Evolutionary conservation across 2,888 invertebrate species (phyloP), one percentile per base, ranked within the genome.

Genomic region (Syrphus vitripennis): DNA sequence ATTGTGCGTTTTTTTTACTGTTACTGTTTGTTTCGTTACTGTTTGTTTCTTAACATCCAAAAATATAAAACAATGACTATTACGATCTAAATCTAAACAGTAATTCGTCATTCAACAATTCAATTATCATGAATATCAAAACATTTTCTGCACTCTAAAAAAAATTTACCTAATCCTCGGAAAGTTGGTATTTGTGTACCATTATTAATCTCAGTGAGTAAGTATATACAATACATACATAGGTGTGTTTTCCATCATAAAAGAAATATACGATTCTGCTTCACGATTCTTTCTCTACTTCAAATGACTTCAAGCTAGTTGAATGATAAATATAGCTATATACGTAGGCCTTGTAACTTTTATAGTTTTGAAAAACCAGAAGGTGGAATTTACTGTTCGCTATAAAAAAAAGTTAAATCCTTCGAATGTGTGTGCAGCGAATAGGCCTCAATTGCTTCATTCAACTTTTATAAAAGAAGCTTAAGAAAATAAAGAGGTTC

Each of bases 371-470:
- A 37, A 34, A 59, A 59, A 19, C 59, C 59, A 37, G 37, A 7
- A 59, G 59, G 24, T n/a, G 9, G 24, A 59, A 37, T 9, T 59
- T 37, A 37, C 24, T 59, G 4, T 24, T 37, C 7, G 14, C 26
- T 42, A 55, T 29, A 40, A 9, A 61, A 24, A 61, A 61, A 61
- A 40, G n/a, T 40, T 40, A 40, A 61, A 61, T 61, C 40, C 61
- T 40, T 61, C 24, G 21, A 10, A 40, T 61, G 61, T 61, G 40
- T 61, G 4, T 40, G n/a, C 19, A 40, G 26, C 40, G n/a, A 26
- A 61, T 10, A 61, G 37, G 59, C 59, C 37, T 61, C 59, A 61
- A 61, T 61, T 40, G 61, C 61, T 61, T 61, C 61, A 42, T 61
- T 61, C 40, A 61, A 61, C 61, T 61, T 61, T 40, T 26, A 40